Evolutionary conservation across 1,140 invertebrate species (phyloP).

Genomic region (Hyles vespertilio): DNA sequence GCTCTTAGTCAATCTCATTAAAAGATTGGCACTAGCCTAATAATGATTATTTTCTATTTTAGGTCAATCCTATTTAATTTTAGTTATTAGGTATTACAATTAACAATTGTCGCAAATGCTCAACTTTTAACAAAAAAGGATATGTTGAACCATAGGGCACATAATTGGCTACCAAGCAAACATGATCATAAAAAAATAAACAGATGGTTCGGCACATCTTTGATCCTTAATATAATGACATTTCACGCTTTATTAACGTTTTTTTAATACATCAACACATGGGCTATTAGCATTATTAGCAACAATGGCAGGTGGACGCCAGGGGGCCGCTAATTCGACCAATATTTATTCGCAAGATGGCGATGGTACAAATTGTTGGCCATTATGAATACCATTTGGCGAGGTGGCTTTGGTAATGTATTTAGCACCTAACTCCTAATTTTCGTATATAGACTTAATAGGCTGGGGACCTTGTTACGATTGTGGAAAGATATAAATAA

Average conservation of each 20-base stretch:
- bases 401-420: slow-evolving; percentile 56
- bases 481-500: too few species aligned
- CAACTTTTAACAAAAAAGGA: too few species aligned
- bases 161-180: too few species aligned
- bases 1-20: too few species aligned
- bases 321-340: slow-evolving; percentile 62
- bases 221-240: slow-evolving; percentile 22
- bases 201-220: slow-evolving; percentile 8
- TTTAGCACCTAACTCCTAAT: slow-evolving; percentile 1
- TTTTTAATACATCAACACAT: slow-evolving; percentile 35
- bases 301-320: slow-evolving; percentile 58
- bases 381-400: slow-evolving; percentile 61
- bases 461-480: too few species aligned
- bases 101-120: too few species aligned
- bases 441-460: too few species aligned
- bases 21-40: too few species aligned
- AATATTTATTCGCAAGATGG: slow-evolving; percentile 71
- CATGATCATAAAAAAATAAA: slow-evolving; percentile 1
- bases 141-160: too few species aligned
- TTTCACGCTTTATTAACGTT: slow-evolving; percentile 27
- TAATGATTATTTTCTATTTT: too few species aligned
- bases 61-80: too few species aligned
- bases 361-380: slow-evolving; percentile 56
- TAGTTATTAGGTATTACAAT: too few species aligned
- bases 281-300: slow-evolving; percentile 36